A percentile compares a stretch with the other conserved stretches of the same genome.
phyloP scores from a whole-genome alignment of 2,888 invertebrate species.

The Athalia circularis region DNA sequence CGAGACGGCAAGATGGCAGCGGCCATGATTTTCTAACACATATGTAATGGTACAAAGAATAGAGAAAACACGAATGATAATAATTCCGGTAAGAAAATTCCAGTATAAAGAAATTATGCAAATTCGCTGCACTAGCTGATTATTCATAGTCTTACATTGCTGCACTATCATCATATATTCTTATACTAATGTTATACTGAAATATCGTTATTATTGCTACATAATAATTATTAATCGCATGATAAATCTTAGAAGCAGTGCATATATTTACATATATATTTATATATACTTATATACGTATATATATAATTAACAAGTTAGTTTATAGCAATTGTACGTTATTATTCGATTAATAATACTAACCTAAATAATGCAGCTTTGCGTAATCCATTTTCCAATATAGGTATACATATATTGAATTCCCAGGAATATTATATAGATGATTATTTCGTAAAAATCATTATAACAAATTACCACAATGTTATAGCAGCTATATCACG shows the following conservation, averaged over 20 bases:
- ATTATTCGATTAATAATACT: background rate
- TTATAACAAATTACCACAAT: too few relatives aligned
- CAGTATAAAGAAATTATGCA: background rate
- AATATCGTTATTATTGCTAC: too few relatives aligned
- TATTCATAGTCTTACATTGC: too few relatives aligned
- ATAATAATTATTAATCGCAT: background rate
- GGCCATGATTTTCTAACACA: constrained; percentile 65
- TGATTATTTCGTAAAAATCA: too few relatives aligned
- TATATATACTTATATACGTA: background rate
- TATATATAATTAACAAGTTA: constrained; percentile 29
- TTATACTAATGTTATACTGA: too few relatives aligned
- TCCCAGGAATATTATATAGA: too few relatives aligned
- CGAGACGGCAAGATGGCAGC: constrained; percentile 78
- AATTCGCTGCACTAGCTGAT: too few relatives aligned
- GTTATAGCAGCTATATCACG: too few relatives aligned
- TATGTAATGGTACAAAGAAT: background rate
- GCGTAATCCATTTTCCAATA: background rate
- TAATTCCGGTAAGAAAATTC: constrained; percentile 36
- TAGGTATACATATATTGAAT: too few relatives aligned
- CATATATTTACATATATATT: background rate
- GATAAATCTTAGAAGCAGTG: constrained; percentile 34
- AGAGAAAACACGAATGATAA: background rate
- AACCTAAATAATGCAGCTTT: constrained; percentile 1
- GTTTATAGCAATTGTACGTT: background rate
- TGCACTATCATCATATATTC: too few relatives aligned